A percentile compares a stretch with the other conserved stretches of the same genome.
Evolutionary conservation across 2,113 vertebrate species (phyloP).

Genomic region (Fulica atra): DNA sequence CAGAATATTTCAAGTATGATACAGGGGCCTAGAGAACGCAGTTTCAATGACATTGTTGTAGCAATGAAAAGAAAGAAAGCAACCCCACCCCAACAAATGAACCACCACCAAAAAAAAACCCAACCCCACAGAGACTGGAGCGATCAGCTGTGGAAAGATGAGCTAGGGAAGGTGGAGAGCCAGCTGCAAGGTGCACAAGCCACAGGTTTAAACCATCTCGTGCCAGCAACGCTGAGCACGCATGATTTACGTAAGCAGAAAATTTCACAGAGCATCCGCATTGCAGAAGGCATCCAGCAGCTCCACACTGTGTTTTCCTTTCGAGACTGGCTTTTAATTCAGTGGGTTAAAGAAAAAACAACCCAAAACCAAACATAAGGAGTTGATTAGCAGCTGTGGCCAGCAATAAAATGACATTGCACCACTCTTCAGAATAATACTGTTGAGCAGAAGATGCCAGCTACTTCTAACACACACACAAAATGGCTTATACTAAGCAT

Average conservation of each 20-base stretch:
- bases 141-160: background rate
- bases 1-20: background rate
- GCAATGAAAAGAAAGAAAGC: background rate
- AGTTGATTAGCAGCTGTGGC: background rate
- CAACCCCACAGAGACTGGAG: background rate
- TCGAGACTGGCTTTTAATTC: background rate
- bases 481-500: background rate
- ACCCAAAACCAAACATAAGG: background rate
- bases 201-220: fast-evolving
- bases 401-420: background rate
- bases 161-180: background rate
- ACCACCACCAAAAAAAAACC: background rate
- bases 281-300: background rate
- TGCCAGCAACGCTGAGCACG: background rate
- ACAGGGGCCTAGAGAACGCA: background rate
- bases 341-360: background rate
- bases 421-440: background rate
- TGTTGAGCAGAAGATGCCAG: background rate
- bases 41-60: slow-evolving; percentile 3
- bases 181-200: background rate
- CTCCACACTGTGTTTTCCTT: background rate
- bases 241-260: background rate
- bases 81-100: background rate
- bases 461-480: background rate
- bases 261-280: background rate